These are phyloP conservation scores for Stenurella melanura DNA, from an alignment of 2,888 invertebrate species.

Conservation along the genomic window DNA sequence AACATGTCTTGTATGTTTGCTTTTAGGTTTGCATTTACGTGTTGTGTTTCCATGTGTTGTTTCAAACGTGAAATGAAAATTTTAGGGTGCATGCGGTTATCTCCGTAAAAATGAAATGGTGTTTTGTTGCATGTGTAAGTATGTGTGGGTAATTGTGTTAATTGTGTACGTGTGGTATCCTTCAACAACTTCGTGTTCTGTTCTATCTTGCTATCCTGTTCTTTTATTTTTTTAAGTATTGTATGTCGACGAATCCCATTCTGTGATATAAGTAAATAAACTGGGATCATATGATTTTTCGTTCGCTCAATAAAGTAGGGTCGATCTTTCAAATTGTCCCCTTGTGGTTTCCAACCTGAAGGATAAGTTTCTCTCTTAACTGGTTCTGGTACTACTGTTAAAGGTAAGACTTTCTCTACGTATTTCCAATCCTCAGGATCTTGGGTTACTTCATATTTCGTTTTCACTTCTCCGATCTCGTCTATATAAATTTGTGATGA, in stretches of 20 bases:
- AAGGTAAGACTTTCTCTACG: slow-evolving; percentile 86
- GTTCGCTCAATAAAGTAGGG: slow-evolving; percentile 86
- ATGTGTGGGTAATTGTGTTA: no score
- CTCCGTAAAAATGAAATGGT: no score
- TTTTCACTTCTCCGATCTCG: slow-evolving; percentile 73
- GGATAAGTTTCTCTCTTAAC: slow-evolving; percentile 79
- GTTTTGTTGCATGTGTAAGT: no score
- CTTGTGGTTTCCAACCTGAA: slow-evolving; percentile 91
- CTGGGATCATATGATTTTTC: slow-evolving; percentile 88
- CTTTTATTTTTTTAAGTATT: slow-evolving; percentile 82
- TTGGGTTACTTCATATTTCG: slow-evolving; percentile 78
- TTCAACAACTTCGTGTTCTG: no score
- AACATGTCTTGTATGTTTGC: no score
- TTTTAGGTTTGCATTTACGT: no score
- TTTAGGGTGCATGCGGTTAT: no score
- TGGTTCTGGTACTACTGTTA: slow-evolving; percentile 80
- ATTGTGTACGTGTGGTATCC: no score
- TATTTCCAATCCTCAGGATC: slow-evolving; percentile 89
- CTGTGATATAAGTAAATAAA: slow-evolving; percentile 79
- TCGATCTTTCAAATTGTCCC: slow-evolving; percentile 72
- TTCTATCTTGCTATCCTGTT: no score
- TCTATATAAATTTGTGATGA: slow-evolving; percentile 70
- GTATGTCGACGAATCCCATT: slow-evolving; percentile 82
- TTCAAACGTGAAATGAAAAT: no score
- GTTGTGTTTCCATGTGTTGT: no score